Conservation (phyloP, 2,797 vertebrate genomes). For the Muraenolepis orangiensis region DNA sequence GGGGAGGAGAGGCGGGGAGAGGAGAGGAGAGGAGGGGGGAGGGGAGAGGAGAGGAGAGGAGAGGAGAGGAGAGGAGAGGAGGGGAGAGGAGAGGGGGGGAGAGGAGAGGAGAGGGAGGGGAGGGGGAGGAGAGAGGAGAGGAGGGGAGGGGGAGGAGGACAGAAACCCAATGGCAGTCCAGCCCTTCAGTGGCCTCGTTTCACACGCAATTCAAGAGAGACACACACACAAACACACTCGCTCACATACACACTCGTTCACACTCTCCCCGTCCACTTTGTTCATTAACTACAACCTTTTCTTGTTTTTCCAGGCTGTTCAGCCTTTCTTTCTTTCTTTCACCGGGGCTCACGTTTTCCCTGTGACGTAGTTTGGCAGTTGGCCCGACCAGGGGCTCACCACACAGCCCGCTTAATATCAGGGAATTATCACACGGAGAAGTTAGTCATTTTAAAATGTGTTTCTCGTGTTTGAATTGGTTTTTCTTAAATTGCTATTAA, state of each 20-base stretch:
- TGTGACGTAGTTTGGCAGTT: neutral
- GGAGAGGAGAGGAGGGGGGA: neutral
- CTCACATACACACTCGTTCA: too few relatives aligned
- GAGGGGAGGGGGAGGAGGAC: neutral
- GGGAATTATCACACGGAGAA: too few relatives aligned
- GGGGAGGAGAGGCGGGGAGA: too few relatives aligned
- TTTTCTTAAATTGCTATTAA: too few relatives aligned
- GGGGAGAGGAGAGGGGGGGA: neutral
- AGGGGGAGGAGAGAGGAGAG: neutral
- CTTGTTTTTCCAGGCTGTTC: neutral
- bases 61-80: neutral
- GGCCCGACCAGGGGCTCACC: neutral
- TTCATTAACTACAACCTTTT: neutral
- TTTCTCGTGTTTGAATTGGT: too few relatives aligned
- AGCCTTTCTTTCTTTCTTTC: neutral
- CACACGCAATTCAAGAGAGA: neutral
- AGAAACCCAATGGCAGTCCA: neutral
- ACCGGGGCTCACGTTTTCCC: neutral
- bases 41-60: neutral
- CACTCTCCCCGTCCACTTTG: neutral
- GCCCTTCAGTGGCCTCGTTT: neutral
- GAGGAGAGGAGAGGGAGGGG: neutral
- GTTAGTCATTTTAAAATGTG: too few relatives aligned
- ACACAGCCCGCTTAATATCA: neutral
- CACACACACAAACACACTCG: too few relatives aligned